Conservation (phyloP, 2,113 vertebrate species). For the Lipotes vexillifer region DNA sequence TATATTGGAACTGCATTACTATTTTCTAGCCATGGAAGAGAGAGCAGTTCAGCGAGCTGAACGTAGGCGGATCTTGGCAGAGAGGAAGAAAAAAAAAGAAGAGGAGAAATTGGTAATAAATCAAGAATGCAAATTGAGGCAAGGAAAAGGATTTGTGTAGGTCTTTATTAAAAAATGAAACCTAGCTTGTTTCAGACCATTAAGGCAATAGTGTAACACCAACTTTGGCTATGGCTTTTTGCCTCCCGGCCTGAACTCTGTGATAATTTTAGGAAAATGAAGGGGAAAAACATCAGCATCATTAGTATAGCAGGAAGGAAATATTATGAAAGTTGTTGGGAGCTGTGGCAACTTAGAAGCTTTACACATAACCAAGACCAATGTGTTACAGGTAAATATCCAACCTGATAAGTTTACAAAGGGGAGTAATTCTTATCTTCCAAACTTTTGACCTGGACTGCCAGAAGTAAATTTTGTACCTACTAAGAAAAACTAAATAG, state of each 20-base stretch:
- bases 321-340: not conserved
- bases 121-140: slow-evolving; percentile 54
- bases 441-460: slow-evolving; percentile 2
- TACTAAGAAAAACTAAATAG: slow-evolving; percentile 8
- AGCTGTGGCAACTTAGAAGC: not conserved
- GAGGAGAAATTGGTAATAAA: slow-evolving; percentile 87
- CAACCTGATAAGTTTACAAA: not conserved
- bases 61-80: slow-evolving; percentile 86
- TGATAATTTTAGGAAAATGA: slow-evolving; percentile 15
- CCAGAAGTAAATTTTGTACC: slow-evolving; percentile 6
- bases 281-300: not conserved
- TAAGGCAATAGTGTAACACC: not conserved
- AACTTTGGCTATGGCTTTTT: slow-evolving; percentile 22
- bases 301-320: not conserved
- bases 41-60: slow-evolving; percentile 87
- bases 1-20: slow-evolving; percentile 50
- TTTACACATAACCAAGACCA: not conserved
- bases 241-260: not conserved
- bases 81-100: slow-evolving; percentile 85
- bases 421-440: not conserved
- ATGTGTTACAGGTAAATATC: not conserved
- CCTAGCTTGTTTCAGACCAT: not conserved
- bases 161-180: slow-evolving; percentile 24
- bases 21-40: slow-evolving; percentile 91
- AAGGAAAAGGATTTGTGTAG: slow-evolving; percentile 3